These are phyloP conservation scores for Aphrocallistes beatrix DNA, from an alignment of 37 sponge, comb jelly and placozoan species.

Conservation along the genomic window DNA sequence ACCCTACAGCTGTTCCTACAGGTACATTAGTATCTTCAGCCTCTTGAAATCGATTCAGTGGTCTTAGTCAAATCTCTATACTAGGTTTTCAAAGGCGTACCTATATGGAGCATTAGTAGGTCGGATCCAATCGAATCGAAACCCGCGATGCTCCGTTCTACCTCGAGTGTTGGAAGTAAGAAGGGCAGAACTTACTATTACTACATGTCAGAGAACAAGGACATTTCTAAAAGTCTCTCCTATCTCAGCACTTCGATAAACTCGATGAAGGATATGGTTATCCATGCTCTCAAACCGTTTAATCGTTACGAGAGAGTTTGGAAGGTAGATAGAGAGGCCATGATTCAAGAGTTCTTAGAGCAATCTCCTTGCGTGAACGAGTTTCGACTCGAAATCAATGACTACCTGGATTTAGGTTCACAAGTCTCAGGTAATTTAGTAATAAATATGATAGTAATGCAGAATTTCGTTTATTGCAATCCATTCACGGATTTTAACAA, in stretches of 20 bases:
- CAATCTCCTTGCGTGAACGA: constrained; percentile 13
- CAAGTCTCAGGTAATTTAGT: neutral
- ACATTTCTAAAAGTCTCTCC: constrained; percentile 57
- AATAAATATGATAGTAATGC: neutral
- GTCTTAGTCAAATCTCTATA: neutral
- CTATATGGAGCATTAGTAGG: neutral
- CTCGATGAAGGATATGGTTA: constrained; percentile 55
- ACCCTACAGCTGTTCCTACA: constrained; percentile 47
- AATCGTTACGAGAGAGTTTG: constrained; percentile 60
- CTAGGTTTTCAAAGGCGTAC: neutral
- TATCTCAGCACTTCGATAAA: constrained; percentile 52
- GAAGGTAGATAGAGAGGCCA: constrained; percentile 44
- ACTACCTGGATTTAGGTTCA: neutral
- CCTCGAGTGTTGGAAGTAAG: neutral
- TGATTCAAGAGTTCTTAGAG: constrained; percentile 39
- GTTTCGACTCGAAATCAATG: neutral
- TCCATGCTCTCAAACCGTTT: constrained; percentile 37
- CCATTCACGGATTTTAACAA: too few relatives aligned
- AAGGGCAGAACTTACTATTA: constrained; percentile 36
- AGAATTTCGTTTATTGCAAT: neutral
- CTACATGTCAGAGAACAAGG: constrained; percentile 76
- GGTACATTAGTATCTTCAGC: constrained; percentile 38
- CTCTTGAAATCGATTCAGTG: neutral
- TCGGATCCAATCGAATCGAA: neutral
- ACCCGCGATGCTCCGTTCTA: neutral